These are phyloP conservation scores for Chouioia cunea DNA, from an alignment of 2,888 invertebrate species.

Conservation along the genomic window DNA sequence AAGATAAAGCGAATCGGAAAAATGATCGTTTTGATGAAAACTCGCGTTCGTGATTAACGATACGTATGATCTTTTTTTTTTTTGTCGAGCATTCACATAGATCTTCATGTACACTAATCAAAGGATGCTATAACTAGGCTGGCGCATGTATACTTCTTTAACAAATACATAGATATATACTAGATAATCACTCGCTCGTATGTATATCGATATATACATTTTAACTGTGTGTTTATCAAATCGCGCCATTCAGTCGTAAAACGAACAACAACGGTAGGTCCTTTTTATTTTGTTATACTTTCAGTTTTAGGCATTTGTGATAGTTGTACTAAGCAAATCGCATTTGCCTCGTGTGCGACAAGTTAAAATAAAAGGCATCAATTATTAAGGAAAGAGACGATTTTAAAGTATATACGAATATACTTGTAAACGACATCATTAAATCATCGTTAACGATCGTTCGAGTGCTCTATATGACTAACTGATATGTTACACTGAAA, in stretches of 20 bases:
- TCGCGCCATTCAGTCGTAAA: constrained; percentile 12
- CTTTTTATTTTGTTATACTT: constrained; percentile 19
- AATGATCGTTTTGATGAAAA: background rate
- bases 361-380: no score
- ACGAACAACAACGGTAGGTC: background rate
- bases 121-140: no score
- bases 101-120: no score
- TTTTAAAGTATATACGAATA: no score
- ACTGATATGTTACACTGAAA: constrained; percentile 36
- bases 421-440: no score
- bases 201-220: background rate
- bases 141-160: constrained; percentile 13
- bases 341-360: no score
- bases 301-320: constrained; percentile 3
- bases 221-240: background rate
- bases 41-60: background rate
- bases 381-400: no score
- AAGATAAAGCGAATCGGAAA: constrained; percentile 8
- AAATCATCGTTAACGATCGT: constrained; percentile 10
- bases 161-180: constrained; percentile 14
- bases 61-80: no score
- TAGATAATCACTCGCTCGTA: constrained; percentile 4
- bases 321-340: background rate
- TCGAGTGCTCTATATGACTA: constrained; percentile 22
- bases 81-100: no score